Percentiles rank a stretch among this genome's conserved stretches.
phyloP scores from a whole-genome alignment of 1,140 invertebrate genomes.

The Calliphora vicina region DNA sequence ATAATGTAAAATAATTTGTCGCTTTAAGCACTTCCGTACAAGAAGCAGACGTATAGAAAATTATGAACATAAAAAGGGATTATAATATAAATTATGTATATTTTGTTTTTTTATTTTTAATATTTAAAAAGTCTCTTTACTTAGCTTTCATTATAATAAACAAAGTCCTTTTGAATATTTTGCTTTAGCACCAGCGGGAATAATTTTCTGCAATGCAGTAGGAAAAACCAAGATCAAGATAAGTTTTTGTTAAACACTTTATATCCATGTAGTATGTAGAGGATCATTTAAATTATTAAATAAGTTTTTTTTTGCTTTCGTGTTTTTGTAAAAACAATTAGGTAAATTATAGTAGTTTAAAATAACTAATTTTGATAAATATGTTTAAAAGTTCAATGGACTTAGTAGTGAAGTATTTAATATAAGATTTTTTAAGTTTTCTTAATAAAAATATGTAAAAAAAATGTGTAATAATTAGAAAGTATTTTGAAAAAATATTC shows the following conservation, averaged over 20 bases:
- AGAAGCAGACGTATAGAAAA: conserved; percentile 11
- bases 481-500: too few relatives aligned
- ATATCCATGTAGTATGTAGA: too few relatives aligned
- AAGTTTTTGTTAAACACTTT: background rate
- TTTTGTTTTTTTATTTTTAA: background rate
- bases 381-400: too few relatives aligned
- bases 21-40: conserved; percentile 28
- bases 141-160: background rate
- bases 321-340: too few relatives aligned
- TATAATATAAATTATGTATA: conserved; percentile 17
- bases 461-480: too few relatives aligned
- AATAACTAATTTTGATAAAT: too few relatives aligned
- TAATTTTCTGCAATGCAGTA: background rate
- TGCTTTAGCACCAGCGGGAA: background rate
- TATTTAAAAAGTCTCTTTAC: background rate
- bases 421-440: too few relatives aligned
- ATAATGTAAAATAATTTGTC: conserved; percentile 35
- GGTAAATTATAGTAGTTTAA: too few relatives aligned
- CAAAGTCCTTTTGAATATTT: background rate
- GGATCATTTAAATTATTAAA: too few relatives aligned
- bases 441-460: too few relatives aligned
- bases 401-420: too few relatives aligned
- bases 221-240: background rate
- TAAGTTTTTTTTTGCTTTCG: too few relatives aligned
- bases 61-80: conserved; percentile 21